These are phyloP conservation scores for Drosophila kepulauana DNA, from an alignment of 1,140 invertebrate genomes.

Conservation along the genomic window DNA sequence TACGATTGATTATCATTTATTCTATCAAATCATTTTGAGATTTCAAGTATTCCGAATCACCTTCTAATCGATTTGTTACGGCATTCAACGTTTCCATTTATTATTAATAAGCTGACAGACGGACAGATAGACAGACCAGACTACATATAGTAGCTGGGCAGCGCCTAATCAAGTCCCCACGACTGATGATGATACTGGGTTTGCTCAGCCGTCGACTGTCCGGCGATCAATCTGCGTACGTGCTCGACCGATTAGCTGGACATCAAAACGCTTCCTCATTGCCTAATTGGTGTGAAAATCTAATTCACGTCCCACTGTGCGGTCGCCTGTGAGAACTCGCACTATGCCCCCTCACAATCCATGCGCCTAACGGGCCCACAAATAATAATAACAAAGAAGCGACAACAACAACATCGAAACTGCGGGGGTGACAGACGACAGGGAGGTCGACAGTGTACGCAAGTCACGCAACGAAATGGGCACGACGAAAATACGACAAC, in stretches of 20 bases:
- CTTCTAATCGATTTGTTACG: constrained; percentile 28
- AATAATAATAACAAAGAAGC: constrained; percentile 24
- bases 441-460: constrained; percentile 45
- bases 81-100: constrained; percentile 12
- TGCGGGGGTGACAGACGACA: constrained; percentile 18
- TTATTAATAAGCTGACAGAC: constrained; percentile 5
- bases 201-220: constrained; percentile 57
- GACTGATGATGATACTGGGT: constrained; percentile 42
- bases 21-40: background rate
- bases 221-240: constrained; percentile 61
- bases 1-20: constrained; percentile 9
- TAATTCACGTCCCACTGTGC: constrained; percentile 62
- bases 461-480: constrained; percentile 81
- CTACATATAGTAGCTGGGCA: constrained; percentile 1
- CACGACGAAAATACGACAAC: constrained; percentile 46
- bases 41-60: constrained; percentile 5
- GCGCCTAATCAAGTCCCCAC: constrained; percentile 62
- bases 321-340: constrained; percentile 49
- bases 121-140: background rate
- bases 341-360: constrained; percentile 1
- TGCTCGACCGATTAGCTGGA: constrained; percentile 58
- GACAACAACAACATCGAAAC: background rate
- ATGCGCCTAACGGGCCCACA: constrained; percentile 29
- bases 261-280: constrained; percentile 71
- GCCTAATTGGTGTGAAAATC: constrained; percentile 77